These are phyloP conservation scores for Rhingia rostrata DNA, from an alignment of 2,888 invertebrate species.

Conservation along the genomic window DNA sequence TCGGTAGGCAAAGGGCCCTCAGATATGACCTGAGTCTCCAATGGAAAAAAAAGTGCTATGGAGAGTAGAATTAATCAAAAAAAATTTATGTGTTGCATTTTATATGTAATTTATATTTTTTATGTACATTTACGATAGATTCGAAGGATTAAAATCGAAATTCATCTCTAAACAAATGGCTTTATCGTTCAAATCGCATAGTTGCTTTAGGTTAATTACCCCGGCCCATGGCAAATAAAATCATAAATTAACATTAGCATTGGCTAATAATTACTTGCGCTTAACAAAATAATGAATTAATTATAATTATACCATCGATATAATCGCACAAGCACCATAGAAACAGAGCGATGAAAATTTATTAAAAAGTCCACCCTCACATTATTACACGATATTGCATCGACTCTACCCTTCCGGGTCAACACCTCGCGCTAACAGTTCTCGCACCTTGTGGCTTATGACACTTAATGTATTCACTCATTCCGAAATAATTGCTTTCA, in stretches of 20 bases:
- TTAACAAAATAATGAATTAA: constrained; percentile 29
- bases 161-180: too few relatives aligned
- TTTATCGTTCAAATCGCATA: too few relatives aligned
- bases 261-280: constrained; percentile 25
- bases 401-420: constrained; percentile 3
- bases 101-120: too few relatives aligned
- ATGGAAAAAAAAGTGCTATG: too few relatives aligned
- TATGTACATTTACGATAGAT: too few relatives aligned
- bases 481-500: constrained; percentile 58
- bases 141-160: too few relatives aligned
- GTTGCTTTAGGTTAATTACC: constrained; percentile 9
- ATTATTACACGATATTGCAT: constrained; percentile 9
- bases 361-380: constrained; percentile 6
- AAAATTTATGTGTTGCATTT: too few relatives aligned
- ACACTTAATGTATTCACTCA: constrained; percentile 65
- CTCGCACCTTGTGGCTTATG: constrained; percentile 42
- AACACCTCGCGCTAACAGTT: constrained; percentile 1
- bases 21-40: too few relatives aligned
- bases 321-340: constrained; percentile 21
- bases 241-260: constrained; percentile 43
- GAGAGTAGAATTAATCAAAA: too few relatives aligned
- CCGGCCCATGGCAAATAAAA: constrained; percentile 14
- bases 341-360: constrained; percentile 5
- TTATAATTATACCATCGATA: constrained; percentile 34
- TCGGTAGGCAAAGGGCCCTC: too few relatives aligned